Evolutionary conservation across 2,797 vertebrate genomes (phyloP).

Genomic region (Sebastes minor): DNA sequence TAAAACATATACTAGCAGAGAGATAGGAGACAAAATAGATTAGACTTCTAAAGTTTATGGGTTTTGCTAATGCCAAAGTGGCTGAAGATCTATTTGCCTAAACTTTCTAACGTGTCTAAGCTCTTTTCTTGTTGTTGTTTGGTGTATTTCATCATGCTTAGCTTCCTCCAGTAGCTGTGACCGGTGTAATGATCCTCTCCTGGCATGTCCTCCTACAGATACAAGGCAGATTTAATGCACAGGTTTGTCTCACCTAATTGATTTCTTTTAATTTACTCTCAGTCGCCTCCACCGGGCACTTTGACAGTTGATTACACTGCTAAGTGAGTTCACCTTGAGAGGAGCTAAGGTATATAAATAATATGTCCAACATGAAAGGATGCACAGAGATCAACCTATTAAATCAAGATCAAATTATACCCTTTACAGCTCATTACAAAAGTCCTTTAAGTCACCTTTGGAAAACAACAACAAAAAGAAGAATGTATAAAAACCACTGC

Average conservation of each 20-base stretch:
- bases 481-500: not conserved
- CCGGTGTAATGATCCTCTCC: conserved; percentile 43
- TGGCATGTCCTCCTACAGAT: conserved; percentile 39
- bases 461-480: not conserved
- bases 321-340: conserved; percentile 73
- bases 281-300: conserved; percentile 35
- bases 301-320: conserved; percentile 59
- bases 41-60: not conserved
- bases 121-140: not conserved
- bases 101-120: not conserved
- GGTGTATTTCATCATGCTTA: conserved; percentile 17
- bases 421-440: not conserved
- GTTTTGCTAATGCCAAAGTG: not conserved
- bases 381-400: conserved; percentile 19
- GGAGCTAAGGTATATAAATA: conserved; percentile 55
- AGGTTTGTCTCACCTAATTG: conserved; percentile 69
- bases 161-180: conserved; percentile 2
- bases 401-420: conserved; percentile 30
- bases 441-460: not conserved
- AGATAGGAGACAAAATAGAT: not conserved
- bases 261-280: conserved; percentile 76
- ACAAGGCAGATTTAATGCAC: conserved; percentile 63
- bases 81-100: not conserved
- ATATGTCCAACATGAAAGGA: conserved; percentile 34
- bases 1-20: not conserved